These are phyloP conservation scores for Dryobota labecula DNA, from an alignment of 2,888 invertebrate genomes.

Conservation along the genomic window DNA sequence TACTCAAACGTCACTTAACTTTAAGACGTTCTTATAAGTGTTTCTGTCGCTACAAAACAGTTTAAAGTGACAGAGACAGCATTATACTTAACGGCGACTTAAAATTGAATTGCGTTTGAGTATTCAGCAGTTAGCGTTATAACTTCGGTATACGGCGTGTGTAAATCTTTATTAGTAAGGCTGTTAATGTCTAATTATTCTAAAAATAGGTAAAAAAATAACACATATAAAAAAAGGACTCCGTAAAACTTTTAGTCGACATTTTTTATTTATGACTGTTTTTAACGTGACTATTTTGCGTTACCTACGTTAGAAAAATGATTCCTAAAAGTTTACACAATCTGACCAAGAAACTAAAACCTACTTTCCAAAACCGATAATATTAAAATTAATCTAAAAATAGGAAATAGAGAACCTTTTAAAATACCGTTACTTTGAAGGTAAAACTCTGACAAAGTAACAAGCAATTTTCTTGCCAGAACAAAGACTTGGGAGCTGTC, in stretches of 20 bases:
- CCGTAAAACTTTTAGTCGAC: neutral
- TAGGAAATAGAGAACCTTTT: neutral
- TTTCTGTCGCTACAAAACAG: too few relatives aligned
- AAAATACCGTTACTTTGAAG: slow-evolving; percentile 9
- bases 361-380: neutral
- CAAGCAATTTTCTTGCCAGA: slow-evolving; percentile 39
- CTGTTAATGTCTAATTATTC: too few relatives aligned
- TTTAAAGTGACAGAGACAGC: too few relatives aligned
- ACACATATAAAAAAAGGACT: too few relatives aligned
- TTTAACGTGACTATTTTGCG: neutral
- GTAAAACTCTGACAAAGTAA: slow-evolving; percentile 3
- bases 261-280: neutral
- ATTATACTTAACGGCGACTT: too few relatives aligned
- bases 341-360: slow-evolving; percentile 1
- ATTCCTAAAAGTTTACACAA: neutral
- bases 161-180: too few relatives aligned
- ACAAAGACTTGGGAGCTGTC: slow-evolving; percentile 42
- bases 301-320: neutral
- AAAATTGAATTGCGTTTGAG: too few relatives aligned
- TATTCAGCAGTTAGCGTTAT: too few relatives aligned
- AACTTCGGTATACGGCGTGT: too few relatives aligned
- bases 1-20: too few relatives aligned
- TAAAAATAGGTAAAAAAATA: too few relatives aligned
- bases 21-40: too few relatives aligned
- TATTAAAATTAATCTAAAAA: neutral